These are phyloP conservation scores for Coenonympha arcania DNA, from an alignment of 2,888 invertebrate genomes.

Conservation along the genomic window DNA sequence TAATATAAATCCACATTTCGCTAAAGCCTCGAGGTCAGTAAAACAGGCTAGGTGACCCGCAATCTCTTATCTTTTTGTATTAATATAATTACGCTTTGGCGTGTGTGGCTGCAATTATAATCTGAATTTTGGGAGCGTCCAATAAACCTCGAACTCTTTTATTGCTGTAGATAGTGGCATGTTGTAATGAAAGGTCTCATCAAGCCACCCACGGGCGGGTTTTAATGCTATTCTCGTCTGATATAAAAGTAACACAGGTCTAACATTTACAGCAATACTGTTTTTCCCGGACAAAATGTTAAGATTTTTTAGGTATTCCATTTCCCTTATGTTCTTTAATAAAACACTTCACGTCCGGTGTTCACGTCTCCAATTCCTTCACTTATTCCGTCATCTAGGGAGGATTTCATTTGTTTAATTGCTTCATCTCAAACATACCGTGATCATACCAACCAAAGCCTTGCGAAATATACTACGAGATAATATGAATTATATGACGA, in stretches of 20 bases:
- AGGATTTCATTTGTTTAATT: background rate
- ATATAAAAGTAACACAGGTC: no score
- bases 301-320: no score
- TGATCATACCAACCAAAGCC: conserved; percentile 24
- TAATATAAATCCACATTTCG: no score
- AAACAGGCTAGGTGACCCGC: conserved; percentile 14
- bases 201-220: background rate
- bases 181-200: conserved; percentile 10
- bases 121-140: conserved; percentile 6
- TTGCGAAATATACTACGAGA: conserved; percentile 25
- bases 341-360: no score
- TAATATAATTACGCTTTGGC: conserved; percentile 21
- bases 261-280: no score
- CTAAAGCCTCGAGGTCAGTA: no score
- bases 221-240: background rate
- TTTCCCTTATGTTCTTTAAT: no score
- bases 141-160: conserved; percentile 9
- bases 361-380: no score
- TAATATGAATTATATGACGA: background rate
- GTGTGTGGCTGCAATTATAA: conserved; percentile 16
- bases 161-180: conserved; percentile 3
- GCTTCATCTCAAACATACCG: conserved; percentile 18
- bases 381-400: no score
- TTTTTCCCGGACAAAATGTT: no score
- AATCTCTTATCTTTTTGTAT: background rate